A percentile compares a stretch with the other conserved stretches of the same genome.
Conservation (phyloP, 2,888 invertebrate species). For the Spodoptera picta region DNA sequence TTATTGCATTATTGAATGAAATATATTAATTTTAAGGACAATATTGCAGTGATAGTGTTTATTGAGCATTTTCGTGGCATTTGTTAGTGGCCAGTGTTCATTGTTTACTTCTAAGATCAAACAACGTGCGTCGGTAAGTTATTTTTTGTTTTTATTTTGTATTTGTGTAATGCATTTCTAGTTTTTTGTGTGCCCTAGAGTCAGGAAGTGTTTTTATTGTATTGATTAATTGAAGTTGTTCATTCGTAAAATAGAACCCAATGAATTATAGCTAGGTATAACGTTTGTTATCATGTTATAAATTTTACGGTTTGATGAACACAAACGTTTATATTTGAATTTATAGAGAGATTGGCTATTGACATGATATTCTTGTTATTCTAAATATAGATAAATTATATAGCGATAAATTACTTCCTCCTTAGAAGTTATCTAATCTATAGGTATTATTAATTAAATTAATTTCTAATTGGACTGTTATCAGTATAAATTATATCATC, state of each 20-base stretch:
- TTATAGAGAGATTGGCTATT: slow-evolving; percentile 1
- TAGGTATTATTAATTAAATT: too few relatives aligned
- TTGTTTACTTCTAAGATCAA: slow-evolving; percentile 7
- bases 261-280: background rate
- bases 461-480: too few relatives aligned
- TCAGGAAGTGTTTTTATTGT: slow-evolving; percentile 17
- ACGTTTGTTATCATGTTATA: slow-evolving; percentile 14
- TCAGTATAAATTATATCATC: too few relatives aligned
- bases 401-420: too few relatives aligned
- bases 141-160: slow-evolving; percentile 52
- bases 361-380: too few relatives aligned
- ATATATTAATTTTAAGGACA: slow-evolving; percentile 14
- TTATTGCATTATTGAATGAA: slow-evolving; percentile 49
- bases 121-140: slow-evolving; percentile 38
- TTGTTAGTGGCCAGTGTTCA: slow-evolving; percentile 10
- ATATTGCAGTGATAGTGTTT: slow-evolving; percentile 28
- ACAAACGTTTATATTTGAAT: slow-evolving; percentile 40
- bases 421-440: too few relatives aligned
- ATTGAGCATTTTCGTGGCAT: slow-evolving; percentile 22
- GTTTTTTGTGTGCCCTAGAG: slow-evolving; percentile 4
- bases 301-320: slow-evolving; percentile 33
- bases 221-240: slow-evolving; percentile 1
- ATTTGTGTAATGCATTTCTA: slow-evolving; percentile 21
- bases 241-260: background rate
- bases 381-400: too few relatives aligned